A percentile compares a stretch with the other conserved stretches of the same genome.
These are phyloP conservation scores for Osmerus mordax DNA, from an alignment of 2,113 vertebrate species.

Conservation along the genomic window DNA sequence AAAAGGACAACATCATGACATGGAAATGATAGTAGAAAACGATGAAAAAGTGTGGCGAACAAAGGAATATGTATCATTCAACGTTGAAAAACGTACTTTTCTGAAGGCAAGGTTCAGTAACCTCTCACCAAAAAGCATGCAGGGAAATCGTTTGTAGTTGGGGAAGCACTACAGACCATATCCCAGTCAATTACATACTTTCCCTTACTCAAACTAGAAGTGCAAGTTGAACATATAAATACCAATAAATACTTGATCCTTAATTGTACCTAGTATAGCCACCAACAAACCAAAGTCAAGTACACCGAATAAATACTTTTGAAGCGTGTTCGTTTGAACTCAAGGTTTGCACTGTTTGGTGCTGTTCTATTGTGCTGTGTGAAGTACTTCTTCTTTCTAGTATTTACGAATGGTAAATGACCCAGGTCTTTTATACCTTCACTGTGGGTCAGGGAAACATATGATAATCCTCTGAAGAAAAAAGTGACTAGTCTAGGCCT, in stretches of 20 bases:
- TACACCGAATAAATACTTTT: too few relatives aligned
- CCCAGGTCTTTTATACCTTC: too few relatives aligned
- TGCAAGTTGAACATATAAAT: conserved; percentile 43
- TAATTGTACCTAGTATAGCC: neutral
- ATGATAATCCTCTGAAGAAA: too few relatives aligned
- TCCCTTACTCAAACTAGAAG: conserved; percentile 29
- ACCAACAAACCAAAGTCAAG: too few relatives aligned
- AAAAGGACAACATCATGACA: neutral
- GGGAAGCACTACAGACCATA: too few relatives aligned
- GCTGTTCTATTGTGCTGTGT: too few relatives aligned
- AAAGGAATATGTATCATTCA: conserved; percentile 43
- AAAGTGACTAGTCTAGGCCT: too few relatives aligned
- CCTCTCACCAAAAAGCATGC: conserved; percentile 8
- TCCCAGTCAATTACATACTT: conserved; percentile 5
- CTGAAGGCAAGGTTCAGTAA: conserved; percentile 36
- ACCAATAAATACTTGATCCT: conserved; percentile 10
- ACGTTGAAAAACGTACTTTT: conserved; percentile 33
- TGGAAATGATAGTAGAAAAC: conserved; percentile 20
- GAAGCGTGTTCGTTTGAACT: neutral
- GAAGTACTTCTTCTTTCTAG: too few relatives aligned
- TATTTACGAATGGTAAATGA: too few relatives aligned
- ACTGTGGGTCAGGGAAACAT: too few relatives aligned
- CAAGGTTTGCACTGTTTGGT: neutral
- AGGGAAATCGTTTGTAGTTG: conserved; percentile 19
- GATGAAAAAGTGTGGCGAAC: conserved; percentile 24